A percentile compares a stretch with the other conserved stretches of the same genome.
phyloP scores from a whole-genome alignment of 1,140 invertebrate species.

The Papilio aristodemus region DNA sequence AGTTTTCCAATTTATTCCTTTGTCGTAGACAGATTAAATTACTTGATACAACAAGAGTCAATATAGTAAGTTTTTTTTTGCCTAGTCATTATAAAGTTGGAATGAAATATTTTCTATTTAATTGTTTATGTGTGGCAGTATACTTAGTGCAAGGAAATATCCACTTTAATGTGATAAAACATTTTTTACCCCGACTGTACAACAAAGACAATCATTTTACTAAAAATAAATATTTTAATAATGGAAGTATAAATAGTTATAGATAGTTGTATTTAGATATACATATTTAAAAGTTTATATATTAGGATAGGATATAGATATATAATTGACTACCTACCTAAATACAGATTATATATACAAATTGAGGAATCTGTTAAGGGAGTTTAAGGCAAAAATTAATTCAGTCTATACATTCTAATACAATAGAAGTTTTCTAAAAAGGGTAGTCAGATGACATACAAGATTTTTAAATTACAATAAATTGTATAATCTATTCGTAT shows the following conservation, averaged over 20 bases:
- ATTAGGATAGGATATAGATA: slow-evolving; percentile 45
- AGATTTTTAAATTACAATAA: neutral
- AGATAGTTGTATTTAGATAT: too few relatives aligned
- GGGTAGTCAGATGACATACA: neutral
- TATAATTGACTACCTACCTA: slow-evolving; percentile 52
- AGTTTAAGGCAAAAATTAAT: slow-evolving; percentile 54
- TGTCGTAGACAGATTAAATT: too few relatives aligned
- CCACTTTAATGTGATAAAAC: too few relatives aligned
- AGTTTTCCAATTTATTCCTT: too few relatives aligned
- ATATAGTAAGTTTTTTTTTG: too few relatives aligned
- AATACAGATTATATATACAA: slow-evolving; percentile 49
- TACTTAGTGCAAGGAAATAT: too few relatives aligned
- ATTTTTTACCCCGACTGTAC: too few relatives aligned
- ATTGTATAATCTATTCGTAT: slow-evolving; percentile 17
- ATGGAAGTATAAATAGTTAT: neutral
- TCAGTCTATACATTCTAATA: slow-evolving; percentile 53
- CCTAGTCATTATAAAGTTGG: too few relatives aligned
- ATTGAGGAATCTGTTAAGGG: slow-evolving; percentile 40
- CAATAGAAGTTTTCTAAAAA: slow-evolving; percentile 35
- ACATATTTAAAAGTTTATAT: slow-evolving; percentile 16
- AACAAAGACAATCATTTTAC: too few relatives aligned
- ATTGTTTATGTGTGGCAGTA: too few relatives aligned
- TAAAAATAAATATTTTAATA: neutral
- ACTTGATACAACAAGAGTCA: too few relatives aligned
- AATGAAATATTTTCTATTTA: too few relatives aligned